A percentile compares a stretch with the other conserved stretches of the same genome.
phyloP scores from a whole-genome alignment of 1,140 invertebrate species.

The Drosophila albomicans region DNA sequence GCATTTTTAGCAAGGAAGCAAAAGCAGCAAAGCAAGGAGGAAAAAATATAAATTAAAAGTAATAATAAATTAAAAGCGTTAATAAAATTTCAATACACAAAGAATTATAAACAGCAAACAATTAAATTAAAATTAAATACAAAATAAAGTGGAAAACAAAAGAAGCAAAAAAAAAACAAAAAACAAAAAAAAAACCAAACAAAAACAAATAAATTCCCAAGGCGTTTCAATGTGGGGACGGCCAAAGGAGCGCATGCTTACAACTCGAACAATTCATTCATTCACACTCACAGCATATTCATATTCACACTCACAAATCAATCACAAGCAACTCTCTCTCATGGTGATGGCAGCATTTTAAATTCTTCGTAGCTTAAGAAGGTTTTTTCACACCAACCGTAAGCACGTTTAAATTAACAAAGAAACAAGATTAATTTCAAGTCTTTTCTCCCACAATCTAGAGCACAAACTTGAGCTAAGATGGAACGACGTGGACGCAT shows the following conservation, averaged over 20 bases:
- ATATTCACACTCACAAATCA: constrained; percentile 31
- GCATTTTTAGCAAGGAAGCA: constrained; percentile 51
- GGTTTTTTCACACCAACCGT: constrained; percentile 61
- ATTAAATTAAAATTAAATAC: constrained; percentile 16
- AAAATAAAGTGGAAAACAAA: constrained; percentile 25
- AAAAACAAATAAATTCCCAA: constrained; percentile 58
- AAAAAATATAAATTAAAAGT: neutral
- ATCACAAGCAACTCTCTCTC: constrained; percentile 37
- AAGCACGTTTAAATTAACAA: constrained; percentile 41
- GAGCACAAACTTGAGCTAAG: constrained; percentile 3
- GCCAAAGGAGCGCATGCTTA: constrained; percentile 24
- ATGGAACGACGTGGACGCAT: constrained; percentile 79
- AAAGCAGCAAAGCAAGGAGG: constrained; percentile 21
- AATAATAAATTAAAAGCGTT: constrained; percentile 22
- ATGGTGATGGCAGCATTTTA: constrained; percentile 71
- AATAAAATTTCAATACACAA: constrained; percentile 26
- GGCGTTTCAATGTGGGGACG: constrained; percentile 66
- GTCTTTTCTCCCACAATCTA: neutral
- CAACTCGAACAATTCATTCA: neutral
- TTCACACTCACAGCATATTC: constrained; percentile 4
- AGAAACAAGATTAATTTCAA: constrained; percentile 6
- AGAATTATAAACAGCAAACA: constrained; percentile 18
- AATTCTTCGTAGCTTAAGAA: constrained; percentile 56
- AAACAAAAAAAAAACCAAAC: constrained; percentile 33
- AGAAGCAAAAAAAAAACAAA: constrained; percentile 15